Percentiles rank a stretch among this genome's conserved stretches.
These are phyloP conservation scores for Craniophora ligustri DNA, from an alignment of 2,888 invertebrate species.

Conservation along the genomic window DNA sequence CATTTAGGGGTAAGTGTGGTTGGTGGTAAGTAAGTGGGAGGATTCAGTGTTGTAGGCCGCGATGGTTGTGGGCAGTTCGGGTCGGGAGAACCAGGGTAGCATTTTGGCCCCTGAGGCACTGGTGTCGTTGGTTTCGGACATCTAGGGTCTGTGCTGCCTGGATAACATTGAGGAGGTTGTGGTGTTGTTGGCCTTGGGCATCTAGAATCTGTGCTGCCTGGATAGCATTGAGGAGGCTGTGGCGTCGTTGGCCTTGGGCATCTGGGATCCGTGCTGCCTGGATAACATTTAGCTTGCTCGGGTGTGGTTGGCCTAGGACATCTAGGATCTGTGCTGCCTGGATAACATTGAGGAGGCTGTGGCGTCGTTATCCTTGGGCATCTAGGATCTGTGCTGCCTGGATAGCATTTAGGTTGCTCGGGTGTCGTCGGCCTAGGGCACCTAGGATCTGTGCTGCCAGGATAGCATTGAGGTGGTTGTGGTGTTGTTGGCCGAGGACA, in stretches of 20 bases:
- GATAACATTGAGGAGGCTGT: constrained; percentile 53
- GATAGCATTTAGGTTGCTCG: constrained; percentile 53
- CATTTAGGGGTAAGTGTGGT: constrained; percentile 43
- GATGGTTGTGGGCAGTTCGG: constrained; percentile 70
- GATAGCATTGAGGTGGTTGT: constrained; percentile 56
- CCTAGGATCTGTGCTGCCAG: constrained; percentile 67
- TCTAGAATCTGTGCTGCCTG: constrained; percentile 60
- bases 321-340: constrained; percentile 49
- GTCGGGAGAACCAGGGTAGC: constrained; percentile 69
- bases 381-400: constrained; percentile 8
- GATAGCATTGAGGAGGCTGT: constrained; percentile 56
- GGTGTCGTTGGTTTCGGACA: constrained; percentile 58
- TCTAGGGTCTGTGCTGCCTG: constrained; percentile 26
- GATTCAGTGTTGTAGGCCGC: constrained; percentile 60
- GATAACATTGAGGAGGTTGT: constrained; percentile 22
- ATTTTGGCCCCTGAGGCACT: constrained; percentile 21
- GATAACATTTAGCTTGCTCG: constrained; percentile 54
- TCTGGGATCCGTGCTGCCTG: constrained; percentile 61
- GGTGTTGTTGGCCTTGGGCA: constrained; percentile 52
- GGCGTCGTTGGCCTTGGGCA: constrained; percentile 50
- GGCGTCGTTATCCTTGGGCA: constrained; percentile 60
- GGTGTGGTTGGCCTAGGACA: constrained; percentile 59
- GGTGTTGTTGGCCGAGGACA: constrained; percentile 61
- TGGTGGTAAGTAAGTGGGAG: constrained; percentile 62
- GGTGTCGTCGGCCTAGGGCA: constrained; percentile 67